Evolutionary conservation across 2,888 invertebrate species (phyloP).

Genomic region (Agrenia bidenticulata): DNA sequence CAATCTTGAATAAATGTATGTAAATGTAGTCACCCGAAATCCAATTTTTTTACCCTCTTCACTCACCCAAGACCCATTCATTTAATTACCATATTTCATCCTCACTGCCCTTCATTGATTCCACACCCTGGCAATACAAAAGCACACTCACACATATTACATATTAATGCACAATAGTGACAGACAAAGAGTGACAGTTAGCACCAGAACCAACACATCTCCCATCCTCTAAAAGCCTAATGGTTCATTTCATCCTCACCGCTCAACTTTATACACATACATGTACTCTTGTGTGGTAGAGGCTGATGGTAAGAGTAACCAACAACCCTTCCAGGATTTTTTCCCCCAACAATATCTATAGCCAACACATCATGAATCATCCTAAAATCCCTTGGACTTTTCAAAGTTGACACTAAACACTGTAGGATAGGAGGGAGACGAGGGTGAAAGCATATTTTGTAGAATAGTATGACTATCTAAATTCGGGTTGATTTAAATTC

Average conservation of each 20-base stretch:
- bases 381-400: no score
- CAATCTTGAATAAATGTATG: slow-evolving; percentile 5
- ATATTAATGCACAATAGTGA: no score
- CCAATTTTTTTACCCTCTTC: slow-evolving; percentile 14
- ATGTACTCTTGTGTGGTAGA: neutral
- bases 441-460: neutral
- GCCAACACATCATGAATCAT: no score
- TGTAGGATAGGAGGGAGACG: neutral
- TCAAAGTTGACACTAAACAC: no score
- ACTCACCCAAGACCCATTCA: slow-evolving; percentile 6
- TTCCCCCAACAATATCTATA: no score
- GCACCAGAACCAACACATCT: no score
- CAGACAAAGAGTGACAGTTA: no score
- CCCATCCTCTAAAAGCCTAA: no score
- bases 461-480: slow-evolving; percentile 16
- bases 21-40: slow-evolving; percentile 7
- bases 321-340: no score
- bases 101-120: neutral
- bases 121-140: neutral
- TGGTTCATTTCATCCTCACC: neutral
- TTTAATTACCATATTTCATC: slow-evolving; percentile 21
- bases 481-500: slow-evolving; percentile 11
- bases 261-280: neutral
- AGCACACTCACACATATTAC: no score
- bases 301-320: no score